A percentile compares a stretch with the other conserved stretches of the same genome.
These are phyloP conservation scores for Protobothrops mucrosquamatus DNA, from an alignment of 2,113 vertebrate species.

Conservation along the genomic window DNA sequence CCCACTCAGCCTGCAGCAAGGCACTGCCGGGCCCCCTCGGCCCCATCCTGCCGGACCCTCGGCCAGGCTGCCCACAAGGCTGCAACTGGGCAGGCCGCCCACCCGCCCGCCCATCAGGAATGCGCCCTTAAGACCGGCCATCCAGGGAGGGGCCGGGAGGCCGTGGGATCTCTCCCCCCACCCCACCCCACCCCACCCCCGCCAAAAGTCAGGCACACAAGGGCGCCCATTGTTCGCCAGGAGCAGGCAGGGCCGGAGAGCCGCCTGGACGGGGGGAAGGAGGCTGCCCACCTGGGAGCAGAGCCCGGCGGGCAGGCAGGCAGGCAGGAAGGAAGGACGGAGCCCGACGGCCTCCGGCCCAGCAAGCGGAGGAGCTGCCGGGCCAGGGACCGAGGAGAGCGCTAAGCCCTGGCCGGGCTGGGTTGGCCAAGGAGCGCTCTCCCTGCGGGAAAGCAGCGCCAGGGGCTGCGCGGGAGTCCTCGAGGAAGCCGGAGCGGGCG, in stretches of 20 bases:
- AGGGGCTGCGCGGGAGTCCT: too few species aligned
- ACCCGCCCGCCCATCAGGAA: not conserved
- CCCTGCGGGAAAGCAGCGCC: not conserved
- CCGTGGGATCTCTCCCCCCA: not conserved
- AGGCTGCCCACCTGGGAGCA: not conserved
- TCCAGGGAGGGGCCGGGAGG: not conserved
- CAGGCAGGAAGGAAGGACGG: too few species aligned
- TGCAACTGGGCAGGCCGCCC: too few species aligned
- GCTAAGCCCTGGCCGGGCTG: too few species aligned
- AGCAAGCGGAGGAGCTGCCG: not conserved
- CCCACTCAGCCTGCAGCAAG: not conserved
- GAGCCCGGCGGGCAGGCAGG: too few species aligned
- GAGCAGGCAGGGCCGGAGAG: not conserved
- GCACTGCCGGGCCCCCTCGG: too few species aligned
- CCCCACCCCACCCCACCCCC: not conserved
- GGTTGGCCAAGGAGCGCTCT: too few species aligned
- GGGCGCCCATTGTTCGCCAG: conserved; percentile 17
- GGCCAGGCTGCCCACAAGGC: not conserved
- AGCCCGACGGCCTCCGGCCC: not conserved
- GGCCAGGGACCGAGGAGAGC: not conserved
- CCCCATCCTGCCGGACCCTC: not conserved
- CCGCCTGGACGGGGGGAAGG: not conserved
- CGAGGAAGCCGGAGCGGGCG: too few species aligned
- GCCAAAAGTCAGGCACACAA: not conserved
- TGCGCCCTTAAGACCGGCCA: not conserved